Evolutionary conservation across 2,888 invertebrate species (phyloP), one percentile per base, ranked within the genome.

Genomic region (Maniola hyperantus): DNA sequence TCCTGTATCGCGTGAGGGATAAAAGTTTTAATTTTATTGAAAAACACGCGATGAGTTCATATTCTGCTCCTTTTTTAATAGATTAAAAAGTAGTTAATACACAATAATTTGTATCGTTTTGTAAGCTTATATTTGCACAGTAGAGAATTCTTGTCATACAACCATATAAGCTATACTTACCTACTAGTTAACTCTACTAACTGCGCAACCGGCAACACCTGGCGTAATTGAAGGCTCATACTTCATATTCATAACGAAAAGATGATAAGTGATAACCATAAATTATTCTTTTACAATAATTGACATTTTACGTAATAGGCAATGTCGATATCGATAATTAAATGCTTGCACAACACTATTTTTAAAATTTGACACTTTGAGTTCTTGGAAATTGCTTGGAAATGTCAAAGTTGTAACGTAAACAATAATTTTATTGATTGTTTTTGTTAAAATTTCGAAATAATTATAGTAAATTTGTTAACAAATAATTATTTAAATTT

Each of bases 161-260:
- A 18, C 44, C 59, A 26, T 64, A 55, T 44, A 36, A 15, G 51
- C 60, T 46, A 39, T 50, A 33, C 1, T 1, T 26, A 26, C 51
- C 78, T 76, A 77, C 62, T 34, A 59, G 59, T 59, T 59, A 46
- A 46, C 46, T 46, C 18, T 26, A 20, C 18, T 72, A 75, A 76
- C 77, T 79, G 78, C 81, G 82, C 82, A 82, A n/a, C n/a, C n/a
- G n/a, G n/a, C n/a, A n/a, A 77, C 76, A 66, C 71, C 70, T 68
- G 72, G 69, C 69, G 69, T 72, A 69, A 67, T 71, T 69, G 67
- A 66, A 65, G 39, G 20, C 58, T 60, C 46, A 59, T 57, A 53
- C 10, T 63, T 46, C 8, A n/a, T 46, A 46, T 11, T 11, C 11
- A 42, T 42, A 13, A 39, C 15, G 46, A 46, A 46, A 65, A 68